Evolutionary conservation across 2,113 vertebrate genomes (phyloP).

Genomic region (Megaptera novaeangliae): DNA sequence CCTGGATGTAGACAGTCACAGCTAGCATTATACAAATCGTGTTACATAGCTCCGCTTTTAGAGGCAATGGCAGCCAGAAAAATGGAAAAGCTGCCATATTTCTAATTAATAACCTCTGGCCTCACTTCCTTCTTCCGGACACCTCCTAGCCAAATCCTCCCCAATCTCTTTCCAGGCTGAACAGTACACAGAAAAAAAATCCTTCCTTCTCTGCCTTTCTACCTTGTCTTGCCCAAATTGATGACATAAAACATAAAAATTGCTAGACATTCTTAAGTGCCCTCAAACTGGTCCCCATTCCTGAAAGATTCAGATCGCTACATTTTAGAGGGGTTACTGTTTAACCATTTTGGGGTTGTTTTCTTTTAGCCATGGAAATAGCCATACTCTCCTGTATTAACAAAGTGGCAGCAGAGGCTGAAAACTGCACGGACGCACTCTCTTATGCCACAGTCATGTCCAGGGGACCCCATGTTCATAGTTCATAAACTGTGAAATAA

Average conservation of each 20-base stretch:
- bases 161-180: not conserved
- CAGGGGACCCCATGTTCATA: not conserved
- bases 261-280: slow-evolving; percentile 18
- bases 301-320: slow-evolving; percentile 1
- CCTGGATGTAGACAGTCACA: not conserved
- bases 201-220: not conserved
- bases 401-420: not conserved
- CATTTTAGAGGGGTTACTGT: not conserved
- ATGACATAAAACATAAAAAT: not conserved
- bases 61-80: not conserved
- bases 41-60: not conserved
- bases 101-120: not conserved
- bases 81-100: not conserved
- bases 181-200: not conserved
- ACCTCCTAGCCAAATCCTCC: not conserved
- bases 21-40: not conserved
- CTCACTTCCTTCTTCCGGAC: not conserved
- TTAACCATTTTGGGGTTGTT: not conserved
- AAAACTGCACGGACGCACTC: not conserved
- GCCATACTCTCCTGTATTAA: not conserved
- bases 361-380: slow-evolving; percentile 47
- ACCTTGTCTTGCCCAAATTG: not conserved
- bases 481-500: not conserved
- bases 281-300: not conserved
- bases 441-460: not conserved